Evolutionary conservation across 2,888 invertebrate genomes (phyloP).

Genomic region (Darwinula stevensoni): DNA sequence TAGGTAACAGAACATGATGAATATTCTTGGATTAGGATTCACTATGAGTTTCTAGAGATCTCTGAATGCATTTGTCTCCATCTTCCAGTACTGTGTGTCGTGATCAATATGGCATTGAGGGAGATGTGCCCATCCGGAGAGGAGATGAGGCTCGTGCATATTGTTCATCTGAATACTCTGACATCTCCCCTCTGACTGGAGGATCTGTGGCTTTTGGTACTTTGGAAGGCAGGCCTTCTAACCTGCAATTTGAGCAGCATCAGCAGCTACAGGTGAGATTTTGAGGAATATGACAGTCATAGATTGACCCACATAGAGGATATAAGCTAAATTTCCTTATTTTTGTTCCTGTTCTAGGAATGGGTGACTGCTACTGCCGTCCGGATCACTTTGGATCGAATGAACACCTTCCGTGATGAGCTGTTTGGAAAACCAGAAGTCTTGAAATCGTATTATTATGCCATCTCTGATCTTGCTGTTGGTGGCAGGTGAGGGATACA

Average conservation of each 20-base stretch:
- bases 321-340: neutral
- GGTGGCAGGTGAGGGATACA: conserved; percentile 25
- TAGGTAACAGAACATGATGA: too few species aligned
- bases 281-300: neutral
- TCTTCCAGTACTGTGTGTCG: conserved; percentile 55
- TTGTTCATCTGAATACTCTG: conserved; percentile 95
- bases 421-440: conserved; percentile 74
- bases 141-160: conserved; percentile 65
- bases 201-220: conserved; percentile 88
- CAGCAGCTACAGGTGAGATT: conserved; percentile 47
- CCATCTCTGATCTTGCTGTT: conserved; percentile 30
- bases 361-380: conserved; percentile 95
- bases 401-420: conserved; percentile 97
- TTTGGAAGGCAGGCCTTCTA: conserved; percentile 72
- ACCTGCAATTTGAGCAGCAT: conserved; percentile 66
- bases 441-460: conserved; percentile 84
- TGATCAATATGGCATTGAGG: conserved; percentile 59
- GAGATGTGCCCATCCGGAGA: conserved; percentile 34
- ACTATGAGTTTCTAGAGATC: too few species aligned
- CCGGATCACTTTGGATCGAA: conserved; percentile 54
- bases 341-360: conserved; percentile 25
- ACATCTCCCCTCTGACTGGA: conserved; percentile 76
- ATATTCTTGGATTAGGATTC: too few species aligned
- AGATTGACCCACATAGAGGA: neutral
- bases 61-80: too few species aligned